phyloP scores from a whole-genome alignment of 1,140 invertebrate genomes.

The Lordiphosa collinella region DNA sequence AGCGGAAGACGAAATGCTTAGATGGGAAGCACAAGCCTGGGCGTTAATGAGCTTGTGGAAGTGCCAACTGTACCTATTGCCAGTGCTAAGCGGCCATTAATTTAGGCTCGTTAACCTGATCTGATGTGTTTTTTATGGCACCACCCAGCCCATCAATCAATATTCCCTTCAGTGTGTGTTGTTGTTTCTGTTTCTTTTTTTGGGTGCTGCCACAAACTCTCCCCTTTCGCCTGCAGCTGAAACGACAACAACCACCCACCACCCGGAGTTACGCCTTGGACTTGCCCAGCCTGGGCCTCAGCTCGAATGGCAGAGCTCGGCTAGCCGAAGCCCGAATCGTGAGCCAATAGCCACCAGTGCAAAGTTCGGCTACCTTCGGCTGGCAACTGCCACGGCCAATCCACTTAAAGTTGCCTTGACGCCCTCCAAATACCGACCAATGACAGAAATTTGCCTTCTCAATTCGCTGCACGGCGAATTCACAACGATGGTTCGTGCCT shows the following conservation, averaged over 20 bases:
- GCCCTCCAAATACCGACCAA: constrained; percentile 24
- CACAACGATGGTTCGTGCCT: constrained; percentile 12
- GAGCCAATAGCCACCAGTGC: constrained; percentile 3
- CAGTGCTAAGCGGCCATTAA: constrained; percentile 1
- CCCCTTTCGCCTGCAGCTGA: constrained; percentile 18
- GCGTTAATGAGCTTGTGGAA: not conserved
- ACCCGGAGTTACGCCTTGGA: constrained; percentile 18
- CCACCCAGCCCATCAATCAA: constrained; percentile 51
- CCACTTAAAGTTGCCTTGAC: not conserved
- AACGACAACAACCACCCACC: constrained; percentile 32
- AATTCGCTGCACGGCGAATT: constrained; percentile 32
- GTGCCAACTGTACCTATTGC: not conserved
- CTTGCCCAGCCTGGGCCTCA: not conserved
- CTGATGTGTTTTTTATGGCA: not conserved
- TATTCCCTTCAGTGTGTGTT: constrained; percentile 39
- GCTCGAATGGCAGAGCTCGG: constrained; percentile 19
- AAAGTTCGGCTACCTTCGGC: constrained; percentile 25
- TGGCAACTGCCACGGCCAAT: constrained; percentile 8
- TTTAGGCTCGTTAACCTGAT: not conserved
- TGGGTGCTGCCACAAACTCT: constrained; percentile 13
- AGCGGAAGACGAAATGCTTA: not conserved
- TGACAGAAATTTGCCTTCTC: not conserved
- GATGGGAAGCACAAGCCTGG: not conserved
- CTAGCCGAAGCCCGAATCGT: constrained; percentile 6
- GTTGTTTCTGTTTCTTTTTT: no score